Conservation (phyloP, 2,113 vertebrate genomes). For the Brachypteracias leptosomus region DNA sequence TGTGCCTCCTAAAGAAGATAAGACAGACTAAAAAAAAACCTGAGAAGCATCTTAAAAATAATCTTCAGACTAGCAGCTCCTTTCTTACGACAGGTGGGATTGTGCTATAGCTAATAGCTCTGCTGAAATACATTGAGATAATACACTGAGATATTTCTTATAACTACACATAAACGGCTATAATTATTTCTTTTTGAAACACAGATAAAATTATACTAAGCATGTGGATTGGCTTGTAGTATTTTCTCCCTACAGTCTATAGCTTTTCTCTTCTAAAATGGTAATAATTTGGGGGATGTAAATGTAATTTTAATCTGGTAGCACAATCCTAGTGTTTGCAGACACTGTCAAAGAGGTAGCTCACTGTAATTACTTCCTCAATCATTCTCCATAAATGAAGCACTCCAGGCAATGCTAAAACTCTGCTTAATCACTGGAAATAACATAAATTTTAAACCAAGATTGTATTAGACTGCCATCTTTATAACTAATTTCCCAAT, state of each 20-base stretch:
- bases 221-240: not conserved
- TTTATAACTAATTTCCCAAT: constrained; percentile 60
- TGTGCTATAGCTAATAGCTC: not conserved
- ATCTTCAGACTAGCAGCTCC: not conserved
- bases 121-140: not conserved
- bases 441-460: constrained; percentile 61
- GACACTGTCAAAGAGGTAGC: constrained; percentile 39
- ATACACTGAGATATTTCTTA: not conserved
- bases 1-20: not conserved
- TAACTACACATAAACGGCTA: not conserved
- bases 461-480: constrained; percentile 60
- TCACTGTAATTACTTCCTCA: constrained; percentile 73
- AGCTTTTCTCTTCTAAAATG: constrained; percentile 42
- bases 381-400: constrained; percentile 65
- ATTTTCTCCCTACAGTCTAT: constrained; percentile 22
- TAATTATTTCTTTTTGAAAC: not conserved
- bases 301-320: constrained; percentile 66
- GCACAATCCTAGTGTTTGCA: constrained; percentile 54
- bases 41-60: not conserved
- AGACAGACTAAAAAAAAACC: not conserved
- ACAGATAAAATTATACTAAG: not conserved
- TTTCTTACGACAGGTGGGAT: not conserved
- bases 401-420: constrained; percentile 69
- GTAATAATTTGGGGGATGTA: constrained; percentile 35
- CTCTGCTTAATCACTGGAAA: constrained; percentile 71